Percentiles rank a stretch among this genome's conserved stretches.
phyloP scores from a whole-genome alignment of 2,888 invertebrate species.

The Lasioglossum pauxillum region DNA sequence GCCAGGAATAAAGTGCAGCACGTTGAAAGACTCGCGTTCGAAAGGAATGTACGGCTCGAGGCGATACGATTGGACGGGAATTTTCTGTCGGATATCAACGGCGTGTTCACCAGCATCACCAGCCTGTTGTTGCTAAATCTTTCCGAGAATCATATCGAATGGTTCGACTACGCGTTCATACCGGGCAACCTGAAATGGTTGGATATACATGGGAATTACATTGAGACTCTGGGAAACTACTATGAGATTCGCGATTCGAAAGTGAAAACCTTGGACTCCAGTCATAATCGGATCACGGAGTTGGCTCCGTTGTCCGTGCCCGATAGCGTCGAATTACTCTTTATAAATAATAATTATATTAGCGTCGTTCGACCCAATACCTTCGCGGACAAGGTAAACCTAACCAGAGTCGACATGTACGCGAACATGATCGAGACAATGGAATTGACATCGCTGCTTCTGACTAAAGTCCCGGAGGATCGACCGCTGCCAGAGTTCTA shows the following conservation, averaged over 20 bases:
- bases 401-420: conserved; percentile 95
- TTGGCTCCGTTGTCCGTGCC: conserved; percentile 94
- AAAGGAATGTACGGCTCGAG: conserved; percentile 92
- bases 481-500: conserved; percentile 94
- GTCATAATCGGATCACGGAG: conserved; percentile 94
- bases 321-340: conserved; percentile 93
- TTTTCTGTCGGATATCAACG: conserved; percentile 94
- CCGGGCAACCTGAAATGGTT: conserved; percentile 95
- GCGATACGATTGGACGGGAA: conserved; percentile 95
- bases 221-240: conserved; percentile 94
- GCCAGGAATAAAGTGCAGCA: conserved; percentile 95
- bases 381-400: conserved; percentile 93
- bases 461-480: conserved; percentile 90
- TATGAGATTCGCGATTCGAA: conserved; percentile 89
- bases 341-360: conserved; percentile 95
- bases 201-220: conserved; percentile 95
- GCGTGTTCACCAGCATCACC: conserved; percentile 94
- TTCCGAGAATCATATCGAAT: conserved; percentile 95
- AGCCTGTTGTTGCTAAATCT: conserved; percentile 94
- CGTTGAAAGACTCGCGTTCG: conserved; percentile 94
- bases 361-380: conserved; percentile 93
- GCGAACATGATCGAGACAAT: conserved; percentile 94
- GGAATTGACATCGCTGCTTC: conserved; percentile 92
- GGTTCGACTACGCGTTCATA: conserved; percentile 97
- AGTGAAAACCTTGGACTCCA: conserved; percentile 94